Conservation (phyloP, 2,113 vertebrate genomes). For the Cynoglossus semilaevis region DNA sequence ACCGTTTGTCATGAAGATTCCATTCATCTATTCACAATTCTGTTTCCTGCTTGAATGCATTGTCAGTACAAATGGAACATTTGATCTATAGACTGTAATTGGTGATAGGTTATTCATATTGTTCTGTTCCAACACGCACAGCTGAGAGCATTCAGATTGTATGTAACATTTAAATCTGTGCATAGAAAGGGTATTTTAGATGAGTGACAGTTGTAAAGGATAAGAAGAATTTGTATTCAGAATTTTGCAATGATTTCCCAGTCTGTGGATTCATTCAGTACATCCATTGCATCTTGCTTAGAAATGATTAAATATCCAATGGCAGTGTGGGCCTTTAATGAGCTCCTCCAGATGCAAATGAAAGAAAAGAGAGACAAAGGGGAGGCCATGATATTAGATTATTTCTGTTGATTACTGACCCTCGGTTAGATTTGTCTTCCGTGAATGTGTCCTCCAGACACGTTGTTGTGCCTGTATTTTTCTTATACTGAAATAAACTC, state of each 20-base stretch:
- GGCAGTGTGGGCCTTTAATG: slow-evolving; percentile 59
- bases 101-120: background rate
- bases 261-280: slow-evolving; percentile 62
- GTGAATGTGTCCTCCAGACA: slow-evolving; percentile 10
- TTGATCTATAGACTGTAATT: background rate
- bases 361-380: slow-evolving; percentile 51
- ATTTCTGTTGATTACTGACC: slow-evolving; percentile 47
- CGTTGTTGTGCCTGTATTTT: slow-evolving; percentile 26
- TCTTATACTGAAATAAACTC: slow-evolving; percentile 28
- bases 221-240: slow-evolving; percentile 30
- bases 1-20: slow-evolving; percentile 37
- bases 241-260: slow-evolving; percentile 67
- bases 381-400: slow-evolving; percentile 42
- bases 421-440: slow-evolving; percentile 24
- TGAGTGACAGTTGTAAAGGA: slow-evolving; percentile 2
- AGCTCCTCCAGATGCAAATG: slow-evolving; percentile 50
- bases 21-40: slow-evolving; percentile 39
- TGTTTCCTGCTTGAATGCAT: slow-evolving; percentile 15
- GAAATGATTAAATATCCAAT: slow-evolving; percentile 66
- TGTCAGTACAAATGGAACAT: background rate
- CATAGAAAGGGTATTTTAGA: slow-evolving; percentile 9
- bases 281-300: slow-evolving; percentile 55
- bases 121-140: background rate
- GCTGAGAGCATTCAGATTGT: slow-evolving; percentile 6
- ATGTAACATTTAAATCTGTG: slow-evolving; percentile 14